Conservation (phyloP, 2,888 invertebrate species). For the Itoplectis maculator region DNA sequence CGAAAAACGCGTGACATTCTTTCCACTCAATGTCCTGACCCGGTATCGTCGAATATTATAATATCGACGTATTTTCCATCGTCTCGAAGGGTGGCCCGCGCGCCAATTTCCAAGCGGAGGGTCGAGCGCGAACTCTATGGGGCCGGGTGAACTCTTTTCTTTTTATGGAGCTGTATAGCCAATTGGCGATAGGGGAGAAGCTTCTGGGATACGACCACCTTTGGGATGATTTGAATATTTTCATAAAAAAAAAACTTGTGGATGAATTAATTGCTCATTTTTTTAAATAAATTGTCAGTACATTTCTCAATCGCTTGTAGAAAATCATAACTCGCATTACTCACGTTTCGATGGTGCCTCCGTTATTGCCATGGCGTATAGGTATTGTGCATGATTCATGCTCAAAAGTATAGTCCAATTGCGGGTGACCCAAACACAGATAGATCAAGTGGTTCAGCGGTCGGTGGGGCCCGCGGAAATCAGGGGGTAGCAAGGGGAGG, state of each 20-base stretch:
- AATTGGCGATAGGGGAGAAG: not conserved
- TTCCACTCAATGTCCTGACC: conserved; percentile 53
- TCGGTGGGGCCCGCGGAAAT: not conserved
- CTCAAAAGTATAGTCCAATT: conserved; percentile 52
- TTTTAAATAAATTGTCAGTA: too few species aligned
- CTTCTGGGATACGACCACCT: not conserved
- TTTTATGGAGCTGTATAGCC: conserved; percentile 14
- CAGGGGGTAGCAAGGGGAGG: not conserved
- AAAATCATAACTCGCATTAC: conserved; percentile 5
- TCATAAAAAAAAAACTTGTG: not conserved
- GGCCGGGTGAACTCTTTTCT: conserved; percentile 14
- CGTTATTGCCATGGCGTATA: not conserved
- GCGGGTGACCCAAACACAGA: conserved; percentile 38
- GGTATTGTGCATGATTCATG: conserved; percentile 41
- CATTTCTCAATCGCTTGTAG: not conserved
- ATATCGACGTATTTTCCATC: conserved; percentile 50
- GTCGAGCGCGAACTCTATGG: conserved; percentile 17
- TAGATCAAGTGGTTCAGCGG: conserved; percentile 46
- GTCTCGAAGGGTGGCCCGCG: conserved; percentile 3
- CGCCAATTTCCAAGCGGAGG: not conserved
- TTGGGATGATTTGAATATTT: not conserved
- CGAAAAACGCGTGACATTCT: conserved; percentile 49
- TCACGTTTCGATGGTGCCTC: not conserved
- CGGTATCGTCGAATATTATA: conserved; percentile 48
- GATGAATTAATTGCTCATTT: not conserved